Base-by-base conservation (phyloP, 2,888 invertebrate genomes). In the Oxyteleia sp. region DNA sequence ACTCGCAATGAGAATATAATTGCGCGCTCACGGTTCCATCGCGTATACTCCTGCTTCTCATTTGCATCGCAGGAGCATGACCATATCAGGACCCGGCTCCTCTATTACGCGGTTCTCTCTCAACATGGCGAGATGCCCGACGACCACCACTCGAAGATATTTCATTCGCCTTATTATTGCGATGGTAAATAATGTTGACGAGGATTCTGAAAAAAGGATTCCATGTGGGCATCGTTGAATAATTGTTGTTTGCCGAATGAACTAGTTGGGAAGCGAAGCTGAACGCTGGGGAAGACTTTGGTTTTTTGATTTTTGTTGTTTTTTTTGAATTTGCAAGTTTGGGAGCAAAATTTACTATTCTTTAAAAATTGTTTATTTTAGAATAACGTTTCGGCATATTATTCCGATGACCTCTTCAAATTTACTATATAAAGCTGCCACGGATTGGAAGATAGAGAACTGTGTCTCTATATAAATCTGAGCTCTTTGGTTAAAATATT, bases 11-110 rank as follows among this genome's bases (percentile, higher is more conserved):
- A 86, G 85, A 84, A 80, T 87, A 86, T 86, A 86, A 87, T 87
- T 85, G 81, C 82, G 68, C 59, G 76, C 80, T 71, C 84, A 81
- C 84, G 84, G 53, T 55, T 75, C 68, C 69, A 55, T 41, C 71
- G 41, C 38, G 26, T 55, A 69, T 35, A 26, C 66, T 64, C 68
- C 72, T 51, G 82, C 72, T 84, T 84, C 88, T 89, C 87, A 90
- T 89, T 90, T 90, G 88, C 89, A 89, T 91, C 84, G 83, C 75
- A 83, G 84, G 84, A 86, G 88, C 88, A 89, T 89, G 88, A 87
- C 89, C 90, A 89, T 90, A 90, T 90, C 88, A 75, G 88, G 88
- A 78, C 80, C 71, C 64, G 35, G 85, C 87, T 89, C 84, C 90
- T 85, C 87, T 88, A 87, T 87, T 89, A 84, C 87, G 86, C 84